Evolutionary conservation across 2,113 vertebrate genomes (phyloP).

Genomic region (Lagopus muta): DNA sequence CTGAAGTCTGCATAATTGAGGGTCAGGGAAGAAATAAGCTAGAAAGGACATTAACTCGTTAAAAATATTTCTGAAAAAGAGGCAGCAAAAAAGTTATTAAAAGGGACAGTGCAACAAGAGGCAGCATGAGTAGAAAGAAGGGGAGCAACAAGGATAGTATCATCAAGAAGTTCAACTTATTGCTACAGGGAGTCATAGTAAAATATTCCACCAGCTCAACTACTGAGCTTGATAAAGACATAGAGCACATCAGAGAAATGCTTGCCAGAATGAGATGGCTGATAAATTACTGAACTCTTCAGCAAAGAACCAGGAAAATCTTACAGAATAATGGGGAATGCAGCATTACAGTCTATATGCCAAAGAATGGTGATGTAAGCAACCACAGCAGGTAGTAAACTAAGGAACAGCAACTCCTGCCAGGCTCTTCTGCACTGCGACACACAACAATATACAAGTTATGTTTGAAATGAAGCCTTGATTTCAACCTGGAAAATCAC

Average conservation of each 20-base stretch:
- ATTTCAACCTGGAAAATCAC: not conserved
- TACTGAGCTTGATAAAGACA: not conserved
- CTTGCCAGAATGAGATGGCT: not conserved
- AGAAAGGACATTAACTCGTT: not conserved
- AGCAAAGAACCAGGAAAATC: not conserved
- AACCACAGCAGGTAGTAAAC: not conserved
- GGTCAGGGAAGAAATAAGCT: not conserved
- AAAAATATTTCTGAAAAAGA: not conserved
- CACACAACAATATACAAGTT: not conserved
- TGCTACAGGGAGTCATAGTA: not conserved
- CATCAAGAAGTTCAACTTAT: not conserved
- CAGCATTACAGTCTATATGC: not conserved
- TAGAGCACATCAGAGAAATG: not conserved
- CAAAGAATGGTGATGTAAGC: not conserved
- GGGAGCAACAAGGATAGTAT: not conserved
- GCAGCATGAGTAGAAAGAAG: not conserved
- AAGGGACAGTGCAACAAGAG: not conserved
- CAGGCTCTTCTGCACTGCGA: not conserved
- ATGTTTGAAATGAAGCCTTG: not conserved
- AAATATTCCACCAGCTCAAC: not conserved
- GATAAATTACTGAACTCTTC: not conserved
- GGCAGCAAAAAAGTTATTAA: not conserved
- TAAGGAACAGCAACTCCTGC: not conserved
- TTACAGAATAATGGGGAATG: not conserved
- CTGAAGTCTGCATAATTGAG: not conserved